Evolutionary conservation across 2,797 vertebrate genomes (phyloP).

Genomic region (Carapus acus): DNA sequence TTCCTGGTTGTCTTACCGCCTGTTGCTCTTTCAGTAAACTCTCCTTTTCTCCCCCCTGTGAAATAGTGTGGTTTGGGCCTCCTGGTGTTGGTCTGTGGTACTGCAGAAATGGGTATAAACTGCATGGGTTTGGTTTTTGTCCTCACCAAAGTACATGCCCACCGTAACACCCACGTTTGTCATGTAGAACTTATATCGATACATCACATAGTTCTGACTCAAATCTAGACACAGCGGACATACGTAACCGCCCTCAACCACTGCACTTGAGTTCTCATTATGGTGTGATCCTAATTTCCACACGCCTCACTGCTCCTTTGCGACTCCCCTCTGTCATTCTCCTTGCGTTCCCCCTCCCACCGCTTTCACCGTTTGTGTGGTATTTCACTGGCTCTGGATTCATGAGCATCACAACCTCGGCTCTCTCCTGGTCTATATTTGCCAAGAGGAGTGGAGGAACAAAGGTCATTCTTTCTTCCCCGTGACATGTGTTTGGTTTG

Average conservation of each 20-base stretch:
- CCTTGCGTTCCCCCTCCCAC: conserved; percentile 16
- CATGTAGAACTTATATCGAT: conserved; percentile 33
- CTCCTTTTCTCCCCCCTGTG: conserved; percentile 75
- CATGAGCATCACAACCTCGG: conserved; percentile 19
- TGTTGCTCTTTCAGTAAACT: conserved; percentile 63
- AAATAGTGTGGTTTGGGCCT: conserved; percentile 77
- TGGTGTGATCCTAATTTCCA: conserved; percentile 45
- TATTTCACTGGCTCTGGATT: conserved; percentile 50
- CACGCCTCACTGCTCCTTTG: conserved; percentile 66
- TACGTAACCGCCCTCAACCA: conserved; percentile 36
- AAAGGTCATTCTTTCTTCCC: conserved; percentile 34
- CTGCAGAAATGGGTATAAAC: conserved; percentile 78
- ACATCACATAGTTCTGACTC: conserved; percentile 43
- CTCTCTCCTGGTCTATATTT: conserved; percentile 33
- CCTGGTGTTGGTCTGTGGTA: conserved; percentile 79
- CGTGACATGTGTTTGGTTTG: conserved; percentile 53
- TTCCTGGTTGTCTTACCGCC: conserved; percentile 24
- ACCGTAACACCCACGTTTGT: conserved; percentile 48
- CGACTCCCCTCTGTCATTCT: conserved; percentile 39
- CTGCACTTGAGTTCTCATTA: conserved; percentile 57
- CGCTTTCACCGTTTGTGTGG: conserved; percentile 57
- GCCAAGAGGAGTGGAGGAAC: conserved; percentile 35
- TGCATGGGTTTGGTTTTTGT: conserved; percentile 79
- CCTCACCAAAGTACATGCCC: conserved; percentile 52
- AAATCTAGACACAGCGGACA: conserved; percentile 6